phyloP scores from a whole-genome alignment of 2,113 vertebrate genomes.

The Formicarius rufipectus region DNA sequence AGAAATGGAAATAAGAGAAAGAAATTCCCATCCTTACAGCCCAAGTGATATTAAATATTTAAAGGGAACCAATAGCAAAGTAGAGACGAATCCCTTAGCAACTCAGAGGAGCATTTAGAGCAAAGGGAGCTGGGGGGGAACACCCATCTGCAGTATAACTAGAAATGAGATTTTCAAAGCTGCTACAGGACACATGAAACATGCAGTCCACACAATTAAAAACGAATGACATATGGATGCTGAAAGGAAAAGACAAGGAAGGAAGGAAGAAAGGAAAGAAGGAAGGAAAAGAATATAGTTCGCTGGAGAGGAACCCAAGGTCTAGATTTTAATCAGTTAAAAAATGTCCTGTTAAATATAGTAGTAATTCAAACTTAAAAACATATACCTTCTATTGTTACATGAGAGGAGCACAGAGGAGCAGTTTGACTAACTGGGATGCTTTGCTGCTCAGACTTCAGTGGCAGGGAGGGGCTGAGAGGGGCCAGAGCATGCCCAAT shows the following conservation, averaged over 20 bases:
- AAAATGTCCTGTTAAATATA: conserved; percentile 80
- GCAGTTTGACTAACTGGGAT: conserved; percentile 60
- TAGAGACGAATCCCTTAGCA: conserved; percentile 43
- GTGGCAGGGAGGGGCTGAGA: not conserved
- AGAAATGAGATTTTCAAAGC: conserved; percentile 51
- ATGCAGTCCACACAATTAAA: conserved; percentile 77
- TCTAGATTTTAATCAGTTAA: conserved; percentile 82
- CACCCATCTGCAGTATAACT: conserved; percentile 34
- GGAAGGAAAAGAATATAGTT: conserved; percentile 71
- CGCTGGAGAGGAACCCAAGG: conserved; percentile 71
- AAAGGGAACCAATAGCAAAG: conserved; percentile 51
- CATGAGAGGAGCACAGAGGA: conserved; percentile 73
- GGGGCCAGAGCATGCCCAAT: not conserved
- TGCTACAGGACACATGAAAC: conserved; percentile 70
- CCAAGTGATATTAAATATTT: conserved; percentile 32
- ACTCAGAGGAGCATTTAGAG: conserved; percentile 39
- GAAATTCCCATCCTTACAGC: conserved; percentile 46
- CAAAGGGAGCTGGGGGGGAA: not conserved
- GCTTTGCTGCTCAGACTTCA: conserved; percentile 80
- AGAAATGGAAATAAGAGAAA: conserved; percentile 60
- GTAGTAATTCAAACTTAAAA: conserved; percentile 76
- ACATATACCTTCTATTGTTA: conserved; percentile 77
- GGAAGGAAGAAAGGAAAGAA: conserved; percentile 55
- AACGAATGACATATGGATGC: conserved; percentile 72
- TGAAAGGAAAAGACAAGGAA: conserved; percentile 70